phyloP scores from a whole-genome alignment of 2,113 vertebrate species.

The Amia ocellicauda region DNA sequence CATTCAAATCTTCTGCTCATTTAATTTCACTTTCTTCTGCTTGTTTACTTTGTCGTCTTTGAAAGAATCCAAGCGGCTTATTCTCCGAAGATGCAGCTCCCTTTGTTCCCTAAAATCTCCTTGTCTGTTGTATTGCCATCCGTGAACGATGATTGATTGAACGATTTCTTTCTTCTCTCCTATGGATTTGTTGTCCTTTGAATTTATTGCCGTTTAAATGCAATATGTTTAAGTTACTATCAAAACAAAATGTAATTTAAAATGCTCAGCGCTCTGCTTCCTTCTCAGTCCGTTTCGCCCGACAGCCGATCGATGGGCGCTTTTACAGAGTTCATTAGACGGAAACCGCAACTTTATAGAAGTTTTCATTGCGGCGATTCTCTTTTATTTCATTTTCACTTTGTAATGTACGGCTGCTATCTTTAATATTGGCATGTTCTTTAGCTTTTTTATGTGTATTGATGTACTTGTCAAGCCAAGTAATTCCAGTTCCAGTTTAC shows the following conservation, averaged over 20 bases:
- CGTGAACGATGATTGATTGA: not conserved
- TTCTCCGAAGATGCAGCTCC: not conserved
- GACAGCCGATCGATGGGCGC: not conserved
- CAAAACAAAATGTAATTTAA: not conserved
- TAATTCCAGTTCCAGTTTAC: no score
- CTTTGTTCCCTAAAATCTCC: not conserved
- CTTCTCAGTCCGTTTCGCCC: not conserved
- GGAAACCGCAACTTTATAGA: not conserved
- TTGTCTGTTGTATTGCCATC: not conserved
- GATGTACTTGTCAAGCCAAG: no score
- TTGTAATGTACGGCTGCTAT: not conserved
- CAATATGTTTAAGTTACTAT: not conserved
- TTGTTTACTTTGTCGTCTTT: no score
- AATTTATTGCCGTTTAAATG: not conserved
- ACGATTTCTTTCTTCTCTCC: not conserved
- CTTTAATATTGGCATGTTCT: not conserved
- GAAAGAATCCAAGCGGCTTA: no score
- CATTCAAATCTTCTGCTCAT: no score
- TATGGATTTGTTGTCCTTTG: not conserved
- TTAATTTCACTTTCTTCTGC: no score
- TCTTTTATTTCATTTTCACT: not conserved
- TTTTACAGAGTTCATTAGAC: not conserved
- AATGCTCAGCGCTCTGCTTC: not conserved
- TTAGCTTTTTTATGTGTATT: no score
- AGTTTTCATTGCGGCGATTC: not conserved